These are phyloP conservation scores for Drosophila fuyamai DNA, from an alignment of 1,140 invertebrate species.

Conservation along the genomic window DNA sequence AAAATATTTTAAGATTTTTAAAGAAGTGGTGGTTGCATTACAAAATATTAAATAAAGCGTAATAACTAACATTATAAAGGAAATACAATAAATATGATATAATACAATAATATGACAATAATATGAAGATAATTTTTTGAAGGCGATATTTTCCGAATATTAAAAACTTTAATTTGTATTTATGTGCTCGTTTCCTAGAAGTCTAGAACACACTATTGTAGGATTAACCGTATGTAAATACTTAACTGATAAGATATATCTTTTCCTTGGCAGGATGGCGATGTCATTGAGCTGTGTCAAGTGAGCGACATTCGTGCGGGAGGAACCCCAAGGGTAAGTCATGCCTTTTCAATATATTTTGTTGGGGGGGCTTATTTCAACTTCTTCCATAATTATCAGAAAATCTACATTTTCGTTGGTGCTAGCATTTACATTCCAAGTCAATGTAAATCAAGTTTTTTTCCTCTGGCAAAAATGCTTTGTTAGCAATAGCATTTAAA, in stretches of 20 bases:
- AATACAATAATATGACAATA: no score
- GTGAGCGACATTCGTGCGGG: conserved; percentile 97
- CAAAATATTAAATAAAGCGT: no score
- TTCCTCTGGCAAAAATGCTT: background rate
- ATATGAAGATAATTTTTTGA: no score
- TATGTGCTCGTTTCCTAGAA: no score
- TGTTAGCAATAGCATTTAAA: conserved; percentile 3
- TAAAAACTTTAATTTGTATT: no score
- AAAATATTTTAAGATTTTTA: no score
- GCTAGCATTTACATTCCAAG: background rate
- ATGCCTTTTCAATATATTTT: background rate
- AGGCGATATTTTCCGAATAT: no score
- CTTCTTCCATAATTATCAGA: background rate
- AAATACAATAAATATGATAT: no score
- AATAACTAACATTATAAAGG: background rate
- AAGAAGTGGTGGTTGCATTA: no score
- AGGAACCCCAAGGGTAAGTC: conserved; percentile 92
- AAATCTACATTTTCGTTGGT: background rate
- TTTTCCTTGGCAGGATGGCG: conserved; percentile 91
- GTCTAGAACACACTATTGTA: no score
- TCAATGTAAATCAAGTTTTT: background rate
- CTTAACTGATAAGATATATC: background rate
- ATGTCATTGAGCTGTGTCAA: conserved; percentile 98
- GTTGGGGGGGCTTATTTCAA: no score
- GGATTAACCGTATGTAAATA: background rate